Base-by-base conservation (phyloP, 37 sponge, comb jelly and placozoan species). In the Halichondria panicea region DNA sequence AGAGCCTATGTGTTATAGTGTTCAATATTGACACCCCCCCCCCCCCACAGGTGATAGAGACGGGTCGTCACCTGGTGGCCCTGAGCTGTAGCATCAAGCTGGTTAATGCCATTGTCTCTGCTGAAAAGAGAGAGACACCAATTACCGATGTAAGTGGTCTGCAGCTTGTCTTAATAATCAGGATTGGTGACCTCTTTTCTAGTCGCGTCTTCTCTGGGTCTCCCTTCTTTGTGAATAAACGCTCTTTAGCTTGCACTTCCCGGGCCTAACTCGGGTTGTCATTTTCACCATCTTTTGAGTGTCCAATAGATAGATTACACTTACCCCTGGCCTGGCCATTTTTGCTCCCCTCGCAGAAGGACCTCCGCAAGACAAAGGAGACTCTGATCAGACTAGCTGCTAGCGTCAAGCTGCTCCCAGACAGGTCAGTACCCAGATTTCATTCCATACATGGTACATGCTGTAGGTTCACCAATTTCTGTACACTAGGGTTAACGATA, bases 51-150 rank as follows among this genome's bases (percentile, higher is more conserved):
- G 71, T 86, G 32, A 84, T 92, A 31, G 89, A 92, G 66, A 88
- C 12, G 48, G 89, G 93, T 30, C 89, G 93, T 55, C 84, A 92
- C 73, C 65, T 88, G 22, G 78, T 77, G 8, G 93, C 92, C 13
- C 82, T 91, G 32, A 91, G 92, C 59, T 91, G 92, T 54, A 87
- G 88, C 36, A 92, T 92, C 75, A 87, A 92, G 64, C 75, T 88
- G 25, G 88, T 92, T 43, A 92, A 83, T 66, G 88, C 93, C 41
- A 75, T 92, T 25, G 71, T 79, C 28, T 87, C 85, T 12, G 93
- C 88, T 43, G 88, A 92, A 74, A 87, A 83, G 76, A 80, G 93
- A 68, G 93, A 92, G 46, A 87, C 85, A 21, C 93, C 93, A 0
- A 82, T 92, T 7, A 92, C 89, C 71, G 93, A 92, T 65, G 93